Percentiles rank a stretch among this genome's conserved stretches.
These are phyloP conservation scores for Myotis lucifugus DNA, from an alignment of 2,113 vertebrate genomes.

Conservation along the genomic window DNA sequence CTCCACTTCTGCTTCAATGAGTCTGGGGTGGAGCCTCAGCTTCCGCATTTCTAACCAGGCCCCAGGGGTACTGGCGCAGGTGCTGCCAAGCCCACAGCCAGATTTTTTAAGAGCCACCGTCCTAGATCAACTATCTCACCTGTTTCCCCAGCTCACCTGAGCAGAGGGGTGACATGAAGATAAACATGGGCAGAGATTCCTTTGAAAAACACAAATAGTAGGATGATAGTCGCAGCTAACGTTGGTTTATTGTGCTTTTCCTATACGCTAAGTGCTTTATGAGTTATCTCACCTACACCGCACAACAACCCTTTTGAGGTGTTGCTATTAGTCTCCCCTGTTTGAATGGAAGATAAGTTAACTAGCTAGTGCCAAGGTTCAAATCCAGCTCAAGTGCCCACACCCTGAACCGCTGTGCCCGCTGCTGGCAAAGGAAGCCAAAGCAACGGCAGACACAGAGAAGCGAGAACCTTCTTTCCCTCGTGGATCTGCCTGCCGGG, in stretches of 20 bases:
- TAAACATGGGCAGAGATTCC: background rate
- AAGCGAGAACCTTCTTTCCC: background rate
- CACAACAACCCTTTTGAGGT: background rate
- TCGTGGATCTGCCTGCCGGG: background rate
- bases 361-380: background rate
- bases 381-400: background rate
- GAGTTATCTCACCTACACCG: background rate
- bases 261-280: background rate
- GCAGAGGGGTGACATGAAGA: background rate
- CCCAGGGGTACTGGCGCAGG: background rate
- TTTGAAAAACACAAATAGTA: background rate
- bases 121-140: background rate
- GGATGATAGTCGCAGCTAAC: background rate
- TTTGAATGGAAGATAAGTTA: background rate
- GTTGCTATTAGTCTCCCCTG: no score
- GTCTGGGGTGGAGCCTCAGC: background rate
- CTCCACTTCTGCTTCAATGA: fast-evolving
- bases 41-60: background rate
- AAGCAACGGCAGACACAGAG: background rate
- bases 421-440: background rate
- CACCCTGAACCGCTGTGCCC: background rate
- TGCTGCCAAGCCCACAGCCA: background rate
- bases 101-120: background rate
- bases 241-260: background rate
- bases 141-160: background rate